Percentiles rank a stretch among this genome's conserved stretches.
Conservation (phyloP, 2,888 invertebrate genomes). For the Drosophila gaucha region DNA sequence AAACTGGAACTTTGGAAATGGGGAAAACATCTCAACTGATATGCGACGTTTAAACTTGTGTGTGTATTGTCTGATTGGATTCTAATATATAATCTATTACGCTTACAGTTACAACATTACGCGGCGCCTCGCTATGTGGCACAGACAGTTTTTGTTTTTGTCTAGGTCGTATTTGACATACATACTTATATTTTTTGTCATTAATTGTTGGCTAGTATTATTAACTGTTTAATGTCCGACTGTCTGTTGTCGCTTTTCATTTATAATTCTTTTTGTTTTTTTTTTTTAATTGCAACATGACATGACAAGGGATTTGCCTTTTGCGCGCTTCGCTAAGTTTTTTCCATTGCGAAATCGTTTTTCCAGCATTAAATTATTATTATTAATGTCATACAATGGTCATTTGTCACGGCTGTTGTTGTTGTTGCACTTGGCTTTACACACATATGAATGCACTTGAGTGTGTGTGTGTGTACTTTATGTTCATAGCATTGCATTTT, state of each 20-base stretch:
- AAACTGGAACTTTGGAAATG: constrained; percentile 13
- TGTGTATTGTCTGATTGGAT: constrained; percentile 43
- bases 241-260: constrained; percentile 51
- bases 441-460: not conserved
- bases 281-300: constrained; percentile 70
- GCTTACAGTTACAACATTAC: constrained; percentile 46
- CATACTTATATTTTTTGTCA: constrained; percentile 24
- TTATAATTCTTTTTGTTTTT: constrained; percentile 22
- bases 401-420: constrained; percentile 69
- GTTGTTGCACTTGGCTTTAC: constrained; percentile 1
- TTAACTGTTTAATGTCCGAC: constrained; percentile 13
- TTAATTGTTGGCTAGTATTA: constrained; percentile 35
- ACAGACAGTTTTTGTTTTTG: constrained; percentile 19
- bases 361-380: constrained; percentile 73
- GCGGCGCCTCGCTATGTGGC: constrained; percentile 24
- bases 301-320: constrained; percentile 74
- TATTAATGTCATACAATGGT: constrained; percentile 77
- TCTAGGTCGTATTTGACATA: constrained; percentile 29
- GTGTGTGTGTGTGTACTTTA: constrained; percentile 40
- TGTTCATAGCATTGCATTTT: constrained; percentile 68
- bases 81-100: constrained; percentile 57
- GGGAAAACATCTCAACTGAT: constrained; percentile 21
- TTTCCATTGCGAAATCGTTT: constrained; percentile 65
- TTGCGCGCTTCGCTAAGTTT: constrained; percentile 57
- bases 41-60: constrained; percentile 1